Evolutionary conservation across 2,888 invertebrate genomes (phyloP), one percentile per base, ranked within the genome.

Genomic region (Pachydiplax longipennis): DNA sequence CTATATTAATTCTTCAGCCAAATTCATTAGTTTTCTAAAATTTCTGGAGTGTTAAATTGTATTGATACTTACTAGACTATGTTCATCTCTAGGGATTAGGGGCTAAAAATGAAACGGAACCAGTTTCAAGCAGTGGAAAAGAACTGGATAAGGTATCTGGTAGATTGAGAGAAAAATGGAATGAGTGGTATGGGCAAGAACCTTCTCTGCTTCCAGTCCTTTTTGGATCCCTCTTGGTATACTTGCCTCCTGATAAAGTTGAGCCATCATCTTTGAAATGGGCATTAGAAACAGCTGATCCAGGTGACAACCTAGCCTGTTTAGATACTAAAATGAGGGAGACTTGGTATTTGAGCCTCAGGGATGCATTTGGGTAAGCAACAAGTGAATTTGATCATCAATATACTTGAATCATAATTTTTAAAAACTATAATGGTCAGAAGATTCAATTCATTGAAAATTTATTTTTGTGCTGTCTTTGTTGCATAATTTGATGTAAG

Each of bases 281-380:
- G 87, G 37, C 35, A 10, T 31, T 87, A 15, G 87, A 87, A 61
- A 61, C 87, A 8, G 65, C 87, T n/a, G 65, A 65, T 6, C 87
- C 35, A n/a, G 87, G 87, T 22, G 87, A 48, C 10, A 31, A n/a
- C 4, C n/a, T 87, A 2, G 87, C 61, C n/a, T 87, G 87, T 61
- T 61, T 87, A n/a, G 37, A 18, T 13, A 3, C 65, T 2, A 4
- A 37, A 15, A 8, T 37, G 61, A 35, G 87, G 12, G 22, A 65
- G 37, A 18, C 15, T 61, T 87, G 87, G 87, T 22, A 87, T 37
- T 87, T 37, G 25, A 35, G 2, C 1, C 61, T 87, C 0, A 61
- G 15, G 22, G n/a, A 61, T 61, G 87, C 87, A 65, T 87, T 87
- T 87, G 87, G 87, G 87, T 15, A 40, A 65, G 87, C 65, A 15